Evolutionary conservation across 2,888 invertebrate species (phyloP), one percentile per base, ranked within the genome.

Genomic region (Gasteruption jaculator): DNA sequence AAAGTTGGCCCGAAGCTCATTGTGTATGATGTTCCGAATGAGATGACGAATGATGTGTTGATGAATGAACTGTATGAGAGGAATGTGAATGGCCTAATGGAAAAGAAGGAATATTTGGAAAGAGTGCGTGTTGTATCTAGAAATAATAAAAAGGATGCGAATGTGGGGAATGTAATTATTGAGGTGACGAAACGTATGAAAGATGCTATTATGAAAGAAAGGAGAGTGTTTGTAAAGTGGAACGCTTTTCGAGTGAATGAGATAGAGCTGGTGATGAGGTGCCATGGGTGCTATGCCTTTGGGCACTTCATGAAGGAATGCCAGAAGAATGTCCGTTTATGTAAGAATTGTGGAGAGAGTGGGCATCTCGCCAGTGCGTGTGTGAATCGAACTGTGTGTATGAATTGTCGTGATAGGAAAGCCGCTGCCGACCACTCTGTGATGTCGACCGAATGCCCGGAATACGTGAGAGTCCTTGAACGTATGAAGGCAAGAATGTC

Each of bases 281-380:
- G 48, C 31, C 36, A 12, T 16, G 29, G 7, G 6, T 46, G 46
- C 11, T 10, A 15, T 11, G 29, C 16, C 2, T 45, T 20, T 27
- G 37, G 33, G 1, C 48, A 46, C 16, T 5, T 8, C 1, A 4
- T 12, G 2, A 31, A 16, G 3, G 41, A 35, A 0, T 49, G 48
- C 27, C 15, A 32, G 10, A 30, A 10, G 0, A n/a, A n/a, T n/a
- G 27, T 11, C 8, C 22, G 32, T 2, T 3, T 27, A 7, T 49
- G 49, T 14, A 27, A 10, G 7, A 44, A 24, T 10, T 44, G 46
- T 39, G 20, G 39, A 3, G 10, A 31, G 12, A 10, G 15, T 1
- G 46, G 46, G 1, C 46, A 49, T 14, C 2, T 5, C 2, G 26
- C 26, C 8, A 31, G 15, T 10, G 32, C 7, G 0, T 44, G 49